phyloP scores from a whole-genome alignment of 2,888 invertebrate species.

The Trissoscelio sp. region DNA sequence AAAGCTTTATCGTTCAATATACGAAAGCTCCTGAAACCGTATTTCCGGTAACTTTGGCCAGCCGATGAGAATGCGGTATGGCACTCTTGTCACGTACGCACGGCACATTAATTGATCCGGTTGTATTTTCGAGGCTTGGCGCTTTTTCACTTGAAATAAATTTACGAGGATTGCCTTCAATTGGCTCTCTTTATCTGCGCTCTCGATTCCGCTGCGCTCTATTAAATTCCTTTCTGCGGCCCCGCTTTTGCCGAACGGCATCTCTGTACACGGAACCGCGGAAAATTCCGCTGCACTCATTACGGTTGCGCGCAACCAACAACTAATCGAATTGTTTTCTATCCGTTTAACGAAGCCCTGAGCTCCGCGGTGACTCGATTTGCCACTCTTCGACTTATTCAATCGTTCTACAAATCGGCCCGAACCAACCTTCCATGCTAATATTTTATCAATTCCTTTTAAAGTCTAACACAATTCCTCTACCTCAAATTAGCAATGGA shows the following conservation, averaged over 20 bases:
- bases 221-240: conserved; percentile 51
- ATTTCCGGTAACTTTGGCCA: neutral
- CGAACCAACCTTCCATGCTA: conserved; percentile 5
- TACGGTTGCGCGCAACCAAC: conserved; percentile 62
- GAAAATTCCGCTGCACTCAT: conserved; percentile 55
- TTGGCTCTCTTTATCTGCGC: conserved; percentile 18
- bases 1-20: conserved; percentile 7
- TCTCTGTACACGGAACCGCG: conserved; percentile 18
- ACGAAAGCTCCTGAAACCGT: neutral
- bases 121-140: neutral
- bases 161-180: conserved; percentile 30
- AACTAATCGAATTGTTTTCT: conserved; percentile 80
- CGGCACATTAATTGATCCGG: conserved; percentile 51
- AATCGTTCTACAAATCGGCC: conserved; percentile 37
- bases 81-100: neutral
- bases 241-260: neutral
- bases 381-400: conserved; percentile 57
- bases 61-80: neutral
- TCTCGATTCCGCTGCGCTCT: conserved; percentile 22
- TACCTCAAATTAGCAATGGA: too few species aligned
- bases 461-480: too few species aligned
- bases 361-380: conserved; percentile 69
- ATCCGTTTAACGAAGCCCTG: conserved; percentile 81
- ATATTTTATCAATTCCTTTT: too few species aligned
- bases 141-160: conserved; percentile 32